phyloP scores from a whole-genome alignment of 2,113 vertebrate species.

The Solea senegalensis region DNA sequence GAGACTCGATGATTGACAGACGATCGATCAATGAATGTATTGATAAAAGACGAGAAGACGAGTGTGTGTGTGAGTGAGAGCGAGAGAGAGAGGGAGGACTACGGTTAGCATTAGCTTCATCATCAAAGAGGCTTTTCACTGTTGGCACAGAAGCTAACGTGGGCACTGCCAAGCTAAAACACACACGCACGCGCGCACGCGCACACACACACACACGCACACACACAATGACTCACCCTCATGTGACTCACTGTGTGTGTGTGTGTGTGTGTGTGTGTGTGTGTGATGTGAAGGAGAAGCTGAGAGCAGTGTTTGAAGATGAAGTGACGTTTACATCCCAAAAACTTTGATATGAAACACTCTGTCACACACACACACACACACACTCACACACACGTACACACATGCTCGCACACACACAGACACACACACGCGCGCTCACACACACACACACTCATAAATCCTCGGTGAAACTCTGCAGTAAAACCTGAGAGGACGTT shows the following conservation, averaged over 20 bases:
- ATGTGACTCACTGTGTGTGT: slow-evolving; percentile 25
- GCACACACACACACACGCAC: slow-evolving; percentile 17
- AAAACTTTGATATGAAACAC: slow-evolving; percentile 22
- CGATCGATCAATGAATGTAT: slow-evolving; percentile 21
- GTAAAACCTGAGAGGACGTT: slow-evolving; percentile 26
- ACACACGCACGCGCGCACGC: slow-evolving; percentile 16
- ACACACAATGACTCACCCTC: slow-evolving; percentile 15
- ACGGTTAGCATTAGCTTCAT: slow-evolving; percentile 1
- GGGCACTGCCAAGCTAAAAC: slow-evolving; percentile 49
- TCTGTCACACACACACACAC: slow-evolving; percentile 9
- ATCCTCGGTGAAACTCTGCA: slow-evolving; percentile 34
- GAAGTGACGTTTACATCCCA: slow-evolving; percentile 11
- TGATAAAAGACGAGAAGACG: not conserved
- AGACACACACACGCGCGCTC: slow-evolving; percentile 9
- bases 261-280: slow-evolving; percentile 16
- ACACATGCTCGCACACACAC: slow-evolving; percentile 9
- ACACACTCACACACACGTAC: not conserved
- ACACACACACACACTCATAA: slow-evolving; percentile 16
- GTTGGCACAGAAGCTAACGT: slow-evolving; percentile 49
- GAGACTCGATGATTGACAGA: no score
- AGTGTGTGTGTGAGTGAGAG: no score
- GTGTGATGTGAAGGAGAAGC: not conserved
- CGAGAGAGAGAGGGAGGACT: not conserved
- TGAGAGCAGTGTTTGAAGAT: slow-evolving; percentile 3
- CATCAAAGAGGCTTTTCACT: slow-evolving; percentile 46